Evolutionary conservation across 2,797 vertebrate species (phyloP).

Genomic region (Eulemur coronatus): DNA sequence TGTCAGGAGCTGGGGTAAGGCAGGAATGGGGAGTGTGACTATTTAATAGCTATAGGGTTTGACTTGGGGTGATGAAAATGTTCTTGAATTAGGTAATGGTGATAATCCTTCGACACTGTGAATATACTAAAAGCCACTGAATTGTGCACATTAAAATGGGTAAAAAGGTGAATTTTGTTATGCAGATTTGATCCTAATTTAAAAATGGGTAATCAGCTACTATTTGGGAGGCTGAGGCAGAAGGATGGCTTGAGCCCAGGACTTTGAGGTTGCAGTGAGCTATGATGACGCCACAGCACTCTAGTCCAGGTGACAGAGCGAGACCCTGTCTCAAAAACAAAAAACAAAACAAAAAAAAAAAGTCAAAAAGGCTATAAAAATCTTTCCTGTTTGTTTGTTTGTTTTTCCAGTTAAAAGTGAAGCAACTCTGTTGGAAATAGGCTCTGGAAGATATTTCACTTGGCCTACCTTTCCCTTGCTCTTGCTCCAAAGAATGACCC

Average conservation of each 20-base stretch:
- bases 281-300: not conserved
- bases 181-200: not conserved
- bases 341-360: too few relatives aligned
- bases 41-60: not conserved
- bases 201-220: not conserved
- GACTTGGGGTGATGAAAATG: not conserved
- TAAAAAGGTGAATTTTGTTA: not conserved
- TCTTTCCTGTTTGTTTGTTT: not conserved
- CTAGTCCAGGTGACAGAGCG: not conserved
- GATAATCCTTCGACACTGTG: not conserved
- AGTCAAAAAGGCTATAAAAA: not conserved
- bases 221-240: not conserved
- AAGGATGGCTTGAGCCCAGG: not conserved
- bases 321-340: not conserved
- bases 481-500: not conserved
- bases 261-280: not conserved
- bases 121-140: not conserved
- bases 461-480: not conserved
- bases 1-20: not conserved
- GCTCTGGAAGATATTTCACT: not conserved
- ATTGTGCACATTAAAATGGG: not conserved
- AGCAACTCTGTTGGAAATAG: not conserved
- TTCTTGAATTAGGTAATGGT: not conserved
- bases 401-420: not conserved
- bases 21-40: not conserved